Base-by-base conservation (phyloP, 2,888 invertebrate genomes). In the Drosophila picticornis region DNA sequence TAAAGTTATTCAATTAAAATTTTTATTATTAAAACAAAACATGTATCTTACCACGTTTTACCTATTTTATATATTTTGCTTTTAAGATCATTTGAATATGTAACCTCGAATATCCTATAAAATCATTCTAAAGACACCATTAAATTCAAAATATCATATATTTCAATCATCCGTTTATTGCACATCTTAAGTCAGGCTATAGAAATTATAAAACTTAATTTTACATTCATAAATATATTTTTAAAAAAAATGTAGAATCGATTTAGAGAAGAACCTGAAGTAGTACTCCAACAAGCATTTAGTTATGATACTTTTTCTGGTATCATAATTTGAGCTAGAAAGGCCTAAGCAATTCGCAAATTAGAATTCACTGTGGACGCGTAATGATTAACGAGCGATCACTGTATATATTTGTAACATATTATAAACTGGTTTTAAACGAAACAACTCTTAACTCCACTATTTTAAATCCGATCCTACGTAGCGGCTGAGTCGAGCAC, bases 401-500 rank as follows among this genome's bases (percentile, higher is more conserved):
- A 11, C 40, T 40, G 22, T 46, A 32, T 22, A 56, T 43, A 36
- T 52, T 56, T 32, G 19, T 58, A 2, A 9, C 29, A 25, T 22
- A 48, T 52, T 32, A 25, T 27, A 36, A 40, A 25, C 4, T 25
- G 22, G 16, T 43, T 27, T 27, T 53, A 36, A 56, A n/a, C 27
- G 31, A 40, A 27, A 67, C 38, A 34, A 60, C 52, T n/a, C 64
- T 62, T 73, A 71, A 75, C 64, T 72, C 51, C 34, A 55, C 19
- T 57, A 57, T 16, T 31, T 22, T 43, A 43, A 57, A 57, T 57
- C 40, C 43, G 29, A 40, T 31, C 7, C 22, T 9, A 43, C 57
- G 40, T 40, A 79, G 85, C 85, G 80, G 83, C 88, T 72, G 91
- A 91, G 82, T 91, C 91, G 38, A 91, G 91, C 71, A 90, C 91